phyloP scores from a whole-genome alignment of 2,113 vertebrate genomes.

The Ranitomeya variabilis region DNA sequence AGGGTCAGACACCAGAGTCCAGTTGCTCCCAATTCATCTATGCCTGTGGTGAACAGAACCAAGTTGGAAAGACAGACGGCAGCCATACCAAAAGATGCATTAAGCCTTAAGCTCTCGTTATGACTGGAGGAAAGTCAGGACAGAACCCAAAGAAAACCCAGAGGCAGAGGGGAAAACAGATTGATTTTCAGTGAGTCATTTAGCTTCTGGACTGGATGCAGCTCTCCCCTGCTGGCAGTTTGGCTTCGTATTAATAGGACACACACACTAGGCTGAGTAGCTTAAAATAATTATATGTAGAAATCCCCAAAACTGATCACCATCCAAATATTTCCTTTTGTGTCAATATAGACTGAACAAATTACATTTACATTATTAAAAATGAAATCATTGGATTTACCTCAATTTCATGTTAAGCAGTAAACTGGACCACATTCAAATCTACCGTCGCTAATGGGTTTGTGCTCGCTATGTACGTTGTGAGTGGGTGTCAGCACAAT shows the following conservation, averaged over 20 bases:
- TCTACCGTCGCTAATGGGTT: constrained; percentile 70
- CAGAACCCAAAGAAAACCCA: constrained; percentile 72
- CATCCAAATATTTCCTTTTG: constrained; percentile 74
- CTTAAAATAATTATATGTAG: constrained; percentile 82
- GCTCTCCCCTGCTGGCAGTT: constrained; percentile 82
- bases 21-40: constrained; percentile 62
- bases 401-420: constrained; percentile 76
- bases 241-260: constrained; percentile 79
- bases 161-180: constrained; percentile 80
- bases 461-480: constrained; percentile 74
- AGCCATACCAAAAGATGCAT: constrained; percentile 66
- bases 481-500: constrained; percentile 72
- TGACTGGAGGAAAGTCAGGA: constrained; percentile 67
- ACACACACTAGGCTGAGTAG: constrained; percentile 80
- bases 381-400: constrained; percentile 80
- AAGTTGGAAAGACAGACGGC: constrained; percentile 65
- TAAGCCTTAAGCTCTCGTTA: constrained; percentile 64
- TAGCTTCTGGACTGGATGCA: constrained; percentile 85
- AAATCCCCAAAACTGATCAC: constrained; percentile 75
- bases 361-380: constrained; percentile 84
- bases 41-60: constrained; percentile 66
- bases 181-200: constrained; percentile 87
- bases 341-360: constrained; percentile 74
- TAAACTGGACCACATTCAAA: constrained; percentile 78
- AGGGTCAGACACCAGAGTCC: constrained; percentile 61